Conservation (phyloP, 2,797 vertebrate genomes). For the Telmatherina bonti region DNA sequence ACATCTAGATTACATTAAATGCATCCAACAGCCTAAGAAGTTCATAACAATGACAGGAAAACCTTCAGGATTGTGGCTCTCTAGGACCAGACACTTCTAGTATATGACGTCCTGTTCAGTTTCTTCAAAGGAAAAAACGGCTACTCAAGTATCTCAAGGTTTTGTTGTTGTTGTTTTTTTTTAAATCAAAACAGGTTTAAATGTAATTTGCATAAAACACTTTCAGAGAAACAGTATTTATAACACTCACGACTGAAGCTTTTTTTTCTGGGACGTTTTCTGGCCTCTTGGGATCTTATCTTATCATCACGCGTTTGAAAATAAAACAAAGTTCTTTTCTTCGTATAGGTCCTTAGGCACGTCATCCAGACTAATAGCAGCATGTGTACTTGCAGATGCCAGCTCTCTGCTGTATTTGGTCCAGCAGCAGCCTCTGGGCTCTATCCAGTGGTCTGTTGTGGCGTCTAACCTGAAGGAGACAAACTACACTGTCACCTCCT, state of each 20-base stretch:
- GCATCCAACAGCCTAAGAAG: too few relatives aligned
- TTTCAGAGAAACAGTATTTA: slow-evolving; percentile 4
- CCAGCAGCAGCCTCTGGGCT: slow-evolving; percentile 93
- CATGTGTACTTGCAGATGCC: slow-evolving; percentile 78
- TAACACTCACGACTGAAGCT: not conserved
- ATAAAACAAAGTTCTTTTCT: not conserved
- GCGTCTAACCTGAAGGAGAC: slow-evolving; percentile 85
- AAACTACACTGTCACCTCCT: slow-evolving; percentile 79
- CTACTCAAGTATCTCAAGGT: not conserved
- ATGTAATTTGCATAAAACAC: not conserved
- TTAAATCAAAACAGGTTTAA: not conserved
- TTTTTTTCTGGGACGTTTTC: slow-evolving; percentile 7
- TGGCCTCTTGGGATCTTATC: not conserved
- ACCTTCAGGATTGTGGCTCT: too few relatives aligned
- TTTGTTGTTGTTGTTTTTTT: too few relatives aligned
- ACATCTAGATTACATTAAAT: too few relatives aligned
- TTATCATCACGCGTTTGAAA: slow-evolving; percentile 10
- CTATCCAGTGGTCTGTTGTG: slow-evolving; percentile 89
- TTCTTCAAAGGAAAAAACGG: not conserved
- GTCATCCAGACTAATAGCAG: not conserved
- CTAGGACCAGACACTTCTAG: too few relatives aligned
- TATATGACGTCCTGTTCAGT: not conserved
- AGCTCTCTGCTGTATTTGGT: slow-evolving; percentile 87
- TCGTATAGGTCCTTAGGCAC: slow-evolving; percentile 5
- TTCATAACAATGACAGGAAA: too few relatives aligned